Conservation (phyloP, 1,140 invertebrate species). For the Diplogasteroides magnus region DNA sequence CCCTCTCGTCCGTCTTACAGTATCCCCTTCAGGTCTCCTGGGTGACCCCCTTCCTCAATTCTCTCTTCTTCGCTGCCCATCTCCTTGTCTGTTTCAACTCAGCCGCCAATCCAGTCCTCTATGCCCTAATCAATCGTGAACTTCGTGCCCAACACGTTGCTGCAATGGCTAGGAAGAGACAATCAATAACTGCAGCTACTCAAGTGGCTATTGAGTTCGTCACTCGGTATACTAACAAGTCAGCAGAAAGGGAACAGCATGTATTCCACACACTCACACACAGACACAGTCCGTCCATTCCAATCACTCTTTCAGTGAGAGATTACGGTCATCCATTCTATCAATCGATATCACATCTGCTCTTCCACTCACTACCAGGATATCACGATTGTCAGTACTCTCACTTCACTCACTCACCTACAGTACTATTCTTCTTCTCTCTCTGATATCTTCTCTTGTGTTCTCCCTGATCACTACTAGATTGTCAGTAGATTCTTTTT, state of each 20-base stretch:
- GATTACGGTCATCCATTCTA: background rate
- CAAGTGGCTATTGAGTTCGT: conserved; percentile 27
- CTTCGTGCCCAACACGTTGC: conserved; percentile 46
- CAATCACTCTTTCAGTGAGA: background rate
- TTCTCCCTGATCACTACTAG: background rate
- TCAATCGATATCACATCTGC: background rate
- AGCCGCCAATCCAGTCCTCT: conserved; percentile 53
- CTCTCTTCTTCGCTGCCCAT: conserved; percentile 51
- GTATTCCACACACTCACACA: background rate
- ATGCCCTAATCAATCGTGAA: conserved; percentile 53
- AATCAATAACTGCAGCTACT: conserved; percentile 25
- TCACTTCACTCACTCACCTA: background rate
- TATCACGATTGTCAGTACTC: background rate
- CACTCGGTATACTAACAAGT: background rate
- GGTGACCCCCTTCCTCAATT: conserved; percentile 44
- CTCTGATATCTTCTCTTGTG: background rate
- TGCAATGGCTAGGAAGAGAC: conserved; percentile 34
- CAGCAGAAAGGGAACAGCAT: background rate
- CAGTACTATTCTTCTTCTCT: background rate
- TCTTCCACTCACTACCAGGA: background rate
- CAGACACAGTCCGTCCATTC: too few relatives aligned
- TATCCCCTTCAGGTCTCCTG: conserved; percentile 31
- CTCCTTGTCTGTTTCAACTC: conserved; percentile 54
- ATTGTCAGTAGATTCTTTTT: background rate
- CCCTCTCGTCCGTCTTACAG: background rate